These are phyloP conservation scores for Ophraella communa DNA, from an alignment of 2,888 invertebrate species.

Conservation along the genomic window DNA sequence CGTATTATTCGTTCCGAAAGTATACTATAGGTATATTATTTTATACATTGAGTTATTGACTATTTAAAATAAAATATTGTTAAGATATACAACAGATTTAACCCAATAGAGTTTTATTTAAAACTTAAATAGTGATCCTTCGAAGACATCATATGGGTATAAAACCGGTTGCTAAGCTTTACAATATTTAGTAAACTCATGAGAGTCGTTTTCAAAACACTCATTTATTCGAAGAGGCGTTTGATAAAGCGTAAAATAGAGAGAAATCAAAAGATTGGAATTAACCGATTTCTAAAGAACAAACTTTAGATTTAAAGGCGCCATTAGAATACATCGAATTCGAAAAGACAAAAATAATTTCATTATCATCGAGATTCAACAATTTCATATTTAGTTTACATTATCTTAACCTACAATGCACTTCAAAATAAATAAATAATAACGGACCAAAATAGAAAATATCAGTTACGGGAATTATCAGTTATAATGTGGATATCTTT, in stretches of 20 bases:
- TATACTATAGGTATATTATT: background rate
- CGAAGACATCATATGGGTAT: too few relatives aligned
- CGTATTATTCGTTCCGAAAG: constrained; percentile 1
- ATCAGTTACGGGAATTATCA: constrained; percentile 48
- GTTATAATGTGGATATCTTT: constrained; percentile 54
- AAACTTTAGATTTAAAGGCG: background rate
- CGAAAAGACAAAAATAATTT: constrained; percentile 2
- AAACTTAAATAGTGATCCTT: too few relatives aligned
- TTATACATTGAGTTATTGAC: background rate
- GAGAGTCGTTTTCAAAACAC: background rate
- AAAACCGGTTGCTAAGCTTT: background rate
- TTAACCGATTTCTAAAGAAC: background rate
- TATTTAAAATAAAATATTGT: background rate
- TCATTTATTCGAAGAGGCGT: background rate
- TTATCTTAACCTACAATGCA: constrained; percentile 32
- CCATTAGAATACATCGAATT: background rate
- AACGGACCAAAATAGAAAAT: constrained; percentile 8
- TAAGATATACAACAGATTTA: background rate
- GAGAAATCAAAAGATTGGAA: background rate
- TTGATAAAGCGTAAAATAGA: background rate
- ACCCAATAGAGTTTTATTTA: too few relatives aligned
- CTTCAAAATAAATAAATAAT: constrained; percentile 10
- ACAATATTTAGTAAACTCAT: background rate
- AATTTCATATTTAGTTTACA: constrained; percentile 38
- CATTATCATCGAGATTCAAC: constrained; percentile 24